Evolutionary conservation across 2,888 invertebrate species (phyloP), one percentile per base, ranked within the genome.

Genomic region (Laothoe populi): DNA sequence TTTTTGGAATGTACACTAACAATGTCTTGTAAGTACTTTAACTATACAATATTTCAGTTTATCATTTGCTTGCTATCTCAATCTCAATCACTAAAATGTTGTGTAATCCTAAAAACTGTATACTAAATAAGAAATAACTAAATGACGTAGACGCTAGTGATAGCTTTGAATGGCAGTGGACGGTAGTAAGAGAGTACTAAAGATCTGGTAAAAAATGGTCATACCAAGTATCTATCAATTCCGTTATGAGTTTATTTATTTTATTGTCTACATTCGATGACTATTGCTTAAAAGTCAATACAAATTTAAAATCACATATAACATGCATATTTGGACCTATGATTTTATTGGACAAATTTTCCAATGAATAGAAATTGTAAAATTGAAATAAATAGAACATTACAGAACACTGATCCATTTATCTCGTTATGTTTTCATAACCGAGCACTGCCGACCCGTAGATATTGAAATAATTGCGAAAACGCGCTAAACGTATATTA

Each of bases 111-210:
- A 26, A 16, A 16, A 16, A n/a, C 48, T 48, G 23, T 57, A 38
- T 21, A 21, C 7, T 23, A 5, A 38, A 38, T 57, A n/a, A n/a
- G n/a, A n/a, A n/a, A n/a, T 19, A 57, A 16, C 13, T 40, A 66
- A 68, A 65, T 70, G 69, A 70, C 64, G 66, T 68, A 66, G 62
- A 60, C 63, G 63, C 64, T 70, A 66, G 63, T 62, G 67, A 63
- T 70, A 67, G 64, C 65, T 67, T 64, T 66, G 46, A 62, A 69
- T 71, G 71, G 76, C 74, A 70, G 70, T 76, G 76, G 75, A 78
- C 72, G 75, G 75, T 69, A 72, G 63, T 59, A 63, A 49, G 62
- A 63, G 49, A 53, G 45, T 24, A 16, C n/a, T 58, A 49, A 61
- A 13, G 11, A 13, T 19, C 53, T 59, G 44, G n/a, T 24, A 59